Percentiles rank a stretch among this genome's conserved stretches.
Evolutionary conservation across 1,140 invertebrate species (phyloP).

Genomic region (Ceratina calcarata): DNA sequence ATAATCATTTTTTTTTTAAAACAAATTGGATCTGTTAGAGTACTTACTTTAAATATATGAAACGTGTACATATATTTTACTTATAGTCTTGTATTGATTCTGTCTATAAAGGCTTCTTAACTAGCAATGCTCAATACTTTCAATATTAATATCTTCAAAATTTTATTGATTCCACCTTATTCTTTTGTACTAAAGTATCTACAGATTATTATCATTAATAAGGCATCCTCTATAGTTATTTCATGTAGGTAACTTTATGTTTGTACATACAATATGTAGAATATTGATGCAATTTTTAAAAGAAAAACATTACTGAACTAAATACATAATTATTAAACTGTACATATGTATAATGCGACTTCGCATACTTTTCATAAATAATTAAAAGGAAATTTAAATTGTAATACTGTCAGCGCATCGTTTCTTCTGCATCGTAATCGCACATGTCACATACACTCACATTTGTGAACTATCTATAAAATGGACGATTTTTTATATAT

Average conservation of each 20-base stretch:
- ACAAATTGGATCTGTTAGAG: background rate
- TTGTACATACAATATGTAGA: slow-evolving; percentile 2
- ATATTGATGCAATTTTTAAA: background rate
- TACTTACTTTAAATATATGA: background rate
- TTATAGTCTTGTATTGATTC: background rate
- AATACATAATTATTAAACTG: background rate
- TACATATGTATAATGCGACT: slow-evolving; percentile 4
- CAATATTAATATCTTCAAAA: background rate
- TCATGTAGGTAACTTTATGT: background rate
- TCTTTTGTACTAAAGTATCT: background rate
- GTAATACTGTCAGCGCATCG: background rate
- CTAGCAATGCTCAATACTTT: background rate
- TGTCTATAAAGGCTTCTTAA: background rate
- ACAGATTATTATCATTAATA: slow-evolving; percentile 33
- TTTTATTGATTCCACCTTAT: background rate
- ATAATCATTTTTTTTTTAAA: background rate
- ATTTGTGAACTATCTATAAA: no score
- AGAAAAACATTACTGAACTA: slow-evolving; percentile 5
- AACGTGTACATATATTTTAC: background rate
- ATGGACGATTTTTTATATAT: no score
- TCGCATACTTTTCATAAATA: background rate
- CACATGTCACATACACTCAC: background rate
- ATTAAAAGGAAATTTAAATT: background rate
- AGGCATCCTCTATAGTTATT: slow-evolving; percentile 23
- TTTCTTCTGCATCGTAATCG: background rate